Evolutionary conservation across 2,888 invertebrate genomes (phyloP), one percentile per base, ranked within the genome.

Genomic region (Drosophila monieri): DNA sequence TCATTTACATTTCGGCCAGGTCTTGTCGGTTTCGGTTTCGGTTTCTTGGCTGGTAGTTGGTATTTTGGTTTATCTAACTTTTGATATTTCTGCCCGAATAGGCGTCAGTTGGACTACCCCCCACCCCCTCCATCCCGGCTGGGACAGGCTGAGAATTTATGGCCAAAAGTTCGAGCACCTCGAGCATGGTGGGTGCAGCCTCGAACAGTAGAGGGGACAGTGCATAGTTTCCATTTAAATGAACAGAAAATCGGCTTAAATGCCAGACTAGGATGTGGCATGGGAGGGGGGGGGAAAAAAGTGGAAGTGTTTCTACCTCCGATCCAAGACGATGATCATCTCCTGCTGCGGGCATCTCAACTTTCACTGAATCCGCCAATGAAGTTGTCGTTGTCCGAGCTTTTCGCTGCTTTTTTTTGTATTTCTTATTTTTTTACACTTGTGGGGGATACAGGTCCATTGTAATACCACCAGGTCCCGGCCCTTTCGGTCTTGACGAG

Each of bases 91-190:
- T 52, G 35, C 32, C 67, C 49, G 48, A 67, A 56, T 35, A 54
- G 65, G 41, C 65, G 46, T 35, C 58, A 44, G 9, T 32, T 14
- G 2, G 15, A 15, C 43, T 3, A 25, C 21, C 23, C 61, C 14
- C 27, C 8, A 2, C 27, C 27, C 25, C 21, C 59, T 32, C n/a
- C n/a, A n/a, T n/a, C n/a, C n/a, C n/a, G n/a, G n/a, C n/a, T n/a
- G n/a, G n/a, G n/a, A 14, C 9, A 12, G 30, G 57, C 66, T 49
- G 47, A 84, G 85, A 84, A 84, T 84, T 86, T 75, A 80, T 86
- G 65, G 86, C 77, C 57, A 37, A 44, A 67, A 61, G 35, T 57
- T 51, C 60, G 59, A 56, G 44, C 39, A 59, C 23, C 53, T 35
- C 48, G 46, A 49, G 49, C 46, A 39, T 51, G 43, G 53, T 80